A percentile compares a stretch with the other conserved stretches of the same genome.
phyloP scores from a whole-genome alignment of 2,113 vertebrate genomes.

The Rousettus leschenaultii region DNA sequence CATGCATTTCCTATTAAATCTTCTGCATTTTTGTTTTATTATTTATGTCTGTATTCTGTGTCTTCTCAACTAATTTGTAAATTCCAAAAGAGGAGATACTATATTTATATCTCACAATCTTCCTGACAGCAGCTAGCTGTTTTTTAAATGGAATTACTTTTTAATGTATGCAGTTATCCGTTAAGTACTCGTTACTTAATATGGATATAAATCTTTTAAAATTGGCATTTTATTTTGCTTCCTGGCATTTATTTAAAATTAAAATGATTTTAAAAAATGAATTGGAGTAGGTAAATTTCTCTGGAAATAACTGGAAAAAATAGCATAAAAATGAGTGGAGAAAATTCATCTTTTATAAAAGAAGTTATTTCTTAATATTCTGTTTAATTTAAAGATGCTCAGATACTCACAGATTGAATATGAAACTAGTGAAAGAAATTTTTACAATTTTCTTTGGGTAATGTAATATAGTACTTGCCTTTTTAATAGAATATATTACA shows the following conservation, averaged over 20 bases:
- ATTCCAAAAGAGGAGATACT: not conserved
- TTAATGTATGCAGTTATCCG: not conserved
- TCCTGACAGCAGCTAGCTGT: not conserved
- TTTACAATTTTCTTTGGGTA: not conserved
- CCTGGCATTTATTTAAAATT: constrained; percentile 37
- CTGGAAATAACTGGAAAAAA: not conserved
- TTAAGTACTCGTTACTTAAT: constrained; percentile 3
- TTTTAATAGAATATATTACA: not conserved
- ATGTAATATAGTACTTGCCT: not conserved
- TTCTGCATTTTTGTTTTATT: not conserved
- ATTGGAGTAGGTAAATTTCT: not conserved
- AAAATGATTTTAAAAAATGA: constrained; percentile 17
- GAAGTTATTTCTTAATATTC: not conserved
- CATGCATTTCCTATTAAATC: not conserved
- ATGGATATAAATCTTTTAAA: not conserved
- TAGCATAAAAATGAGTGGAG: not conserved
- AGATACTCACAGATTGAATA: not conserved
- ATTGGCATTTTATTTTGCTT: constrained; percentile 11
- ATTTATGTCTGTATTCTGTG: not conserved
- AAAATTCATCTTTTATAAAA: not conserved
- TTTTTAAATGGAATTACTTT: constrained; percentile 10
- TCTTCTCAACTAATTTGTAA: constrained; percentile 45
- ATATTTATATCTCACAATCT: not conserved
- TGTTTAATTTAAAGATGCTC: not conserved
- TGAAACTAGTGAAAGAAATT: not conserved